Percentiles rank a stretch among this genome's conserved stretches.
Conservation (phyloP, 2,888 invertebrate species). For the Leptarthrus brevirostris region DNA sequence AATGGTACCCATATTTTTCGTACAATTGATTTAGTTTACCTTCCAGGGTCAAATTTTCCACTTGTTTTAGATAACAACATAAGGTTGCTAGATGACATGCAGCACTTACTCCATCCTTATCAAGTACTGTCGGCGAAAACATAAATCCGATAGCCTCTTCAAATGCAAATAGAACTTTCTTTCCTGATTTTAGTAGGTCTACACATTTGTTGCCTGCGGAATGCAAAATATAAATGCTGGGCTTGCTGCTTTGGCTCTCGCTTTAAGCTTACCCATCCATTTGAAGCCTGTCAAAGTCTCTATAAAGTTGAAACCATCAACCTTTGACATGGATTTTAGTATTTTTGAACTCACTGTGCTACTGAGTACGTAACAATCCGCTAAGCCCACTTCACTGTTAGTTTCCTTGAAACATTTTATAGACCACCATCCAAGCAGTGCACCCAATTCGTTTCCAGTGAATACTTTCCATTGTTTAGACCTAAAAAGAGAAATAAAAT, state of each 20-base stretch:
- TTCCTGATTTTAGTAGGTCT: conserved; percentile 77
- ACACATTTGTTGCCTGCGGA: conserved; percentile 77
- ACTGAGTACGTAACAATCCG: conserved; percentile 84
- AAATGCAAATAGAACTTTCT: conserved; percentile 90
- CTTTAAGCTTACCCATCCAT: conserved; percentile 87
- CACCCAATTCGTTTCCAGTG: conserved; percentile 95
- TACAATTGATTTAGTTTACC: conserved; percentile 82
- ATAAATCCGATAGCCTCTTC: conserved; percentile 99
- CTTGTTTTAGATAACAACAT: conserved; percentile 75
- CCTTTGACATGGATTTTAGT: conserved; percentile 80
- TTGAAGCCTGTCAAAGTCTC: conserved; percentile 99
- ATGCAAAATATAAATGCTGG: background rate
- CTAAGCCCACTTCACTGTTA: conserved; percentile 67
- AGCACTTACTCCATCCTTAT: conserved; percentile 97
- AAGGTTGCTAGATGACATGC: conserved; percentile 83
- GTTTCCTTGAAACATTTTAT: conserved; percentile 72
- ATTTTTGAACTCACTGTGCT: conserved; percentile 98
- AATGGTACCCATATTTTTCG: conserved; percentile 87
- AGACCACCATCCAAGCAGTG: conserved; percentile 94
- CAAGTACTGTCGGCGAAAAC: conserved; percentile 88
- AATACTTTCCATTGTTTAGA: conserved; percentile 88
- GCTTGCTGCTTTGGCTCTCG: background rate
- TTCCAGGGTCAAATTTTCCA: conserved; percentile 70
- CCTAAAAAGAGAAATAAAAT: conserved; percentile 56
- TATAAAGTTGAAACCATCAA: conserved; percentile 79